Base-by-base conservation (phyloP, 1,140 invertebrate genomes). In the Drosophila nebulosa region DNA sequence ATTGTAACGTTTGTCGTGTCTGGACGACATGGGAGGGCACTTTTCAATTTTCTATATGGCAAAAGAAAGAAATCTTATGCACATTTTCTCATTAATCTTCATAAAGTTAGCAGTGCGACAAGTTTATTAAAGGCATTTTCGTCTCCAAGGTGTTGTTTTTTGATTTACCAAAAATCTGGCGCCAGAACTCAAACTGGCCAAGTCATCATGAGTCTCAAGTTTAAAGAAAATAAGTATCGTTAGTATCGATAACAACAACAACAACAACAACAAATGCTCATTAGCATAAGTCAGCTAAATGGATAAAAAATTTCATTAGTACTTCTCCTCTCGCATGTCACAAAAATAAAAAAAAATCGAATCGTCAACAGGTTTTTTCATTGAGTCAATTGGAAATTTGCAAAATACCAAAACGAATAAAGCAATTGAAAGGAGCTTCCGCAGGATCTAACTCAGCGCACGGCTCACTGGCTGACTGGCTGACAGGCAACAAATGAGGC, bases 21-120 rank as follows among this genome's bases (percentile, higher is more conserved):
- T 59, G 46, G 59, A 46, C 68, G 21, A 60, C 64, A 26, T 39
- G n/a, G 52, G 62, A 69, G 64, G 27, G 9, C 64, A 71, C 81
- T 86, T 88, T 85, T 74, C 83, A 78, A 81, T 85, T 74, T 69
- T 64, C 76, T 69, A 63, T 69, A 73, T 69, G 52, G 27, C 55
- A 70, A 10, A 32, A 32, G 30, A 32, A 53, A 32, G 70, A 64
- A 78, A 73, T 83, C 79, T 74, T 36, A 65, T 64, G 59, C 70
- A 78, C 78, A 81, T 78, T 46, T 21, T 73, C 63, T 78, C 81
- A 85, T 85, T 81, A 85, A 85, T 85, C 81, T 85, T 85, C 78
- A 85, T 85, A 86, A 85, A 88, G 83, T 86, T 85, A 85, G 78
- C 39, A 81, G 74, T 69, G 81, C 81, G 81, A 85, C 81, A 85